Conservation (phyloP, 2,888 invertebrate species). For the Phengaris arion region DNA sequence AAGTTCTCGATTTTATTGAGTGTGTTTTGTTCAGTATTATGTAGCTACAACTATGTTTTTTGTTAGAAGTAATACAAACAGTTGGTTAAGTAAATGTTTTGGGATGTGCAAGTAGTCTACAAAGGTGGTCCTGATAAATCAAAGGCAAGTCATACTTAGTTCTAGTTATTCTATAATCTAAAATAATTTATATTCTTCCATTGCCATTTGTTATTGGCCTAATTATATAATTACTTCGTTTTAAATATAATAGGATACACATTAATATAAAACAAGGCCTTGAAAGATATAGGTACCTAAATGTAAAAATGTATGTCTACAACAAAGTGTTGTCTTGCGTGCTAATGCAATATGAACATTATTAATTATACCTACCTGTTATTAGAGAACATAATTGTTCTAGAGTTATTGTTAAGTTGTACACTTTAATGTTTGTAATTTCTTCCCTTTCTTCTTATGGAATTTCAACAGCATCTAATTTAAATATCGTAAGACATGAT, state of each 20-base stretch:
- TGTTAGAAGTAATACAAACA: not conserved
- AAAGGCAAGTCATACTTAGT: not conserved
- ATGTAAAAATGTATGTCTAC: not conserved
- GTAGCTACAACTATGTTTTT: not conserved
- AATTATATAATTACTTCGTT: not conserved
- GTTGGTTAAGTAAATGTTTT: conserved; percentile 10
- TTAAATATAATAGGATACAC: not conserved
- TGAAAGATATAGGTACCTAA: not conserved
- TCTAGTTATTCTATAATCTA: not conserved
- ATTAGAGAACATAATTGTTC: not conserved
- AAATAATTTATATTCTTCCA: not conserved
- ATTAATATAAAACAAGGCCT: not conserved
- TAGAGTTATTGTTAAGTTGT: conserved; percentile 6
- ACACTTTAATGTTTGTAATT: not conserved
- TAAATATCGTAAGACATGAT: not conserved
- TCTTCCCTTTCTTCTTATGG: not conserved
- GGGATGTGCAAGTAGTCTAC: conserved; percentile 18
- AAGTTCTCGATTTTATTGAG: not conserved
- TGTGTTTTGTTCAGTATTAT: not conserved
- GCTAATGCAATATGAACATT: not conserved
- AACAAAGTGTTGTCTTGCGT: not conserved
- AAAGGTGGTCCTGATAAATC: not conserved
- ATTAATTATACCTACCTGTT: not conserved
- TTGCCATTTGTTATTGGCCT: not conserved
- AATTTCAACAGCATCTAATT: not conserved